Conservation (phyloP, 2,888 invertebrate species). For the Hydroisotoma schaefferi region DNA sequence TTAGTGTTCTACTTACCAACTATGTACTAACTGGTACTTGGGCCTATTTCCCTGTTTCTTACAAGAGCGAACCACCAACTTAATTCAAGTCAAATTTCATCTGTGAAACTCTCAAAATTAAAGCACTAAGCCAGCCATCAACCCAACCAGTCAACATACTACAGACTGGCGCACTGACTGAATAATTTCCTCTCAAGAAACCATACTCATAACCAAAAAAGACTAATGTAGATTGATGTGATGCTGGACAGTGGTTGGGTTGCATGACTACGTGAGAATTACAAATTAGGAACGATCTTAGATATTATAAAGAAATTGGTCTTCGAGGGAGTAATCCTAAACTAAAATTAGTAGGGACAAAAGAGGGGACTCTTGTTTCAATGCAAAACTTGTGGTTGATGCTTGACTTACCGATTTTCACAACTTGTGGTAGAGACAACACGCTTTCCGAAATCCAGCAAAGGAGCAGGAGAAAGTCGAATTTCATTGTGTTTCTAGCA, state of each 20-base stretch:
- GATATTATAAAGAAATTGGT: neutral
- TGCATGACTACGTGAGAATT: neutral
- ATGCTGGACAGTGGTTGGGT: neutral
- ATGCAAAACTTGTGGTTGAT: neutral
- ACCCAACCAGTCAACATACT: neutral
- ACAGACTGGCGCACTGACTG: too few species aligned
- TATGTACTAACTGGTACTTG: neutral
- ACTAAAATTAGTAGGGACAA: too few species aligned
- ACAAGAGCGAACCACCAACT: neutral
- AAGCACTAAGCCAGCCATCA: neutral
- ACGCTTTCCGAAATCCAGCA: slow-evolving; percentile 40
- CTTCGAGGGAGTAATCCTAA: too few species aligned
- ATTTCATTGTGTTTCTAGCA: slow-evolving; percentile 39
- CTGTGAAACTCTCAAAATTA: neutral
- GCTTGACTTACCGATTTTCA: slow-evolving; percentile 43
- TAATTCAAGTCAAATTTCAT: slow-evolving; percentile 10
- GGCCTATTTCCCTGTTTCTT: neutral
- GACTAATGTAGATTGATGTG: too few species aligned
- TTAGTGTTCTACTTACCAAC: too few species aligned
- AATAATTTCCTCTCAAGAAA: too few species aligned
- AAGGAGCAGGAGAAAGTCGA: slow-evolving; percentile 33
- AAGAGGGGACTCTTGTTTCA: neutral
- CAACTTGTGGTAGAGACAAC: slow-evolving; percentile 39
- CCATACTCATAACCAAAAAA: too few species aligned
- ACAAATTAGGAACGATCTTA: neutral